Evolutionary conservation across 2,888 invertebrate genomes (phyloP), one percentile per base, ranked within the genome.

Genomic region (Yponomeuta malinellus): DNA sequence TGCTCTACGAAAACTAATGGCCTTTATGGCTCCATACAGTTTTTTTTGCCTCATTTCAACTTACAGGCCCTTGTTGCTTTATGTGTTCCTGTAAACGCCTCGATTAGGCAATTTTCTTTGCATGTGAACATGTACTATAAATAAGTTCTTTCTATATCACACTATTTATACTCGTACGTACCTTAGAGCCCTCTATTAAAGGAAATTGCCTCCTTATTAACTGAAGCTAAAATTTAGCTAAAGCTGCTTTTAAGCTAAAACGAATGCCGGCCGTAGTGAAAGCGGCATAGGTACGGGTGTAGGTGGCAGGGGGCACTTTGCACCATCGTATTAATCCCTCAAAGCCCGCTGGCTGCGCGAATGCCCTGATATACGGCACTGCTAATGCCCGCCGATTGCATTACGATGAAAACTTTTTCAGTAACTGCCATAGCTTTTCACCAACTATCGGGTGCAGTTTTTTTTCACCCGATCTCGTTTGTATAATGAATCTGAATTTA

Each of bases 341-440:
- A 90, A 90, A 91, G 89, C 89, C 84, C 84, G 82, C 82, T 83
- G 82, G 85, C 81, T 81, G 83, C 81, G 82, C 82, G 83, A 82
- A 73, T 79, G 80, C 79, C 78, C 84, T 91, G 90, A 91, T 89
- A 90, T 87, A 91, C 85, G 86, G 83, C 83, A 80, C 83, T 88
- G 88, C 88, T 90, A 90, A 91, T 90, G 85, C 90, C 83, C 77
- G 83, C 79, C 83, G 88, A 91, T 89, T 87, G 89, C 89, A 88
- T 89, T 89, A 89, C 89, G 87, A 89, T 86, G 88, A 86, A 87
- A 90, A 89, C 86, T 91, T 91, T 91, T 90, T 89, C 88, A 89
- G 87, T 84, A 89, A 86, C 87, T 82, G 84, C 81, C 79, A 68
- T 71, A 68, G 68, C 64, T 69, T 69, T 59, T 71, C 70, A 43